These are phyloP conservation scores for Eptesicus fuscus DNA, from an alignment of 2,113 vertebrate genomes.

Conservation along the genomic window DNA sequence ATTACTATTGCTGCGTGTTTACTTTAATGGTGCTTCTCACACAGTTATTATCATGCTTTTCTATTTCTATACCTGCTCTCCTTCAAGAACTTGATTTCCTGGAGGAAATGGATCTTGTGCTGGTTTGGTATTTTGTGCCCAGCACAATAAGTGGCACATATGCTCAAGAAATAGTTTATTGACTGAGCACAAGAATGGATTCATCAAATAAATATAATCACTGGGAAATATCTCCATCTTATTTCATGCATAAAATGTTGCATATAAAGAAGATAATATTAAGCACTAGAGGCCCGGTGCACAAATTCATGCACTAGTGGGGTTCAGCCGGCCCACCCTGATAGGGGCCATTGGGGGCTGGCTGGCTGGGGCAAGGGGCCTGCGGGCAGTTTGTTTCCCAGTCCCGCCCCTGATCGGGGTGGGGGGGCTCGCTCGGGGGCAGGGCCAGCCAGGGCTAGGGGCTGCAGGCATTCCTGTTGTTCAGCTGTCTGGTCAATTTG, in stretches of 20 bases:
- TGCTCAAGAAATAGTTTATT: neutral
- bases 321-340: no score
- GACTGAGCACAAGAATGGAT: neutral
- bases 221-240: neutral
- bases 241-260: neutral
- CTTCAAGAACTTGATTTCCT: neutral
- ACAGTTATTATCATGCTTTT: neutral
- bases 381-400: no score
- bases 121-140: neutral
- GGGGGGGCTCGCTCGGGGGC: no score
- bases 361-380: no score
- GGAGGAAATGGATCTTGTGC: neutral
- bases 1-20: neutral
- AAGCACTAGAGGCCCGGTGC: neutral
- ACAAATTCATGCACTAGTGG: no score
- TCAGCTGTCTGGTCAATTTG: no score
- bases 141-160: neutral
- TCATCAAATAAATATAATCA: neutral
- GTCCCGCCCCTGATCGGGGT: accelerated
- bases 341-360: no score
- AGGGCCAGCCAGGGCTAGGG: no score
- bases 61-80: neutral
- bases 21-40: neutral
- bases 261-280: neutral
- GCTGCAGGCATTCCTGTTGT: no score